Evolutionary conservation across 1,140 invertebrate species (phyloP).

Genomic region (Magallana angulata): DNA sequence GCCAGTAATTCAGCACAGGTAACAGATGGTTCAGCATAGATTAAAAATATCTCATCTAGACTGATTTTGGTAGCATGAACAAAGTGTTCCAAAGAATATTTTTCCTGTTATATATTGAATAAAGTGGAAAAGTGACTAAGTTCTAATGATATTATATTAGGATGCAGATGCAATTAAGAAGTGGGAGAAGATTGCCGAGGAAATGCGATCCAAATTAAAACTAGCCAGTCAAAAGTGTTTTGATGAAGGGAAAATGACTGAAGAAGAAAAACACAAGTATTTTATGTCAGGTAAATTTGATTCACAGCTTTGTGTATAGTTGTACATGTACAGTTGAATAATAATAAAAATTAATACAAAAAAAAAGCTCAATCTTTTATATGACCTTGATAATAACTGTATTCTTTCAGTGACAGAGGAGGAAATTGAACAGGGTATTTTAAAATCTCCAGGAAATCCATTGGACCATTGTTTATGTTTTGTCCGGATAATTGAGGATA

Average conservation of each 20-base stretch:
- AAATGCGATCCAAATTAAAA: conserved; percentile 58
- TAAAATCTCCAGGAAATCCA: conserved; percentile 91
- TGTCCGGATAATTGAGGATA: conserved; percentile 96
- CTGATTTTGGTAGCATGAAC: too few species aligned
- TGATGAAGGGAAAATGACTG: conserved; percentile 59
- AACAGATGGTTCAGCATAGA: too few species aligned
- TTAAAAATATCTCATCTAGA: too few species aligned
- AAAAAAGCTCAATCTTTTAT: too few species aligned
- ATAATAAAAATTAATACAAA: too few species aligned
- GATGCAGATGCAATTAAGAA: conserved; percentile 42
- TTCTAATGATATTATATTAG: not conserved
- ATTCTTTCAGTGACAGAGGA: conserved; percentile 83
- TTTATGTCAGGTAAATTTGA: conserved; percentile 68
- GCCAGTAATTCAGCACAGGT: too few species aligned
- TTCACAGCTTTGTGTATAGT: too few species aligned
- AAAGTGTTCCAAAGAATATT: too few species aligned
- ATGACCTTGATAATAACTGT: too few species aligned
- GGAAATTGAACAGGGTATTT: conserved; percentile 95
- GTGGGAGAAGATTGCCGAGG: conserved; percentile 54
- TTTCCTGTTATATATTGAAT: too few species aligned
- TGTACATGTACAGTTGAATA: too few species aligned
- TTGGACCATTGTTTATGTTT: conserved; percentile 97
- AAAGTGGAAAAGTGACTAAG: too few species aligned
- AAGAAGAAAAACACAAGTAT: conserved; percentile 67
- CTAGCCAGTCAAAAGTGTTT: conserved; percentile 63